A percentile compares a stretch with the other conserved stretches of the same genome.
Conservation (phyloP, 2,113 vertebrate genomes). For the Sceloporus tristichus region DNA sequence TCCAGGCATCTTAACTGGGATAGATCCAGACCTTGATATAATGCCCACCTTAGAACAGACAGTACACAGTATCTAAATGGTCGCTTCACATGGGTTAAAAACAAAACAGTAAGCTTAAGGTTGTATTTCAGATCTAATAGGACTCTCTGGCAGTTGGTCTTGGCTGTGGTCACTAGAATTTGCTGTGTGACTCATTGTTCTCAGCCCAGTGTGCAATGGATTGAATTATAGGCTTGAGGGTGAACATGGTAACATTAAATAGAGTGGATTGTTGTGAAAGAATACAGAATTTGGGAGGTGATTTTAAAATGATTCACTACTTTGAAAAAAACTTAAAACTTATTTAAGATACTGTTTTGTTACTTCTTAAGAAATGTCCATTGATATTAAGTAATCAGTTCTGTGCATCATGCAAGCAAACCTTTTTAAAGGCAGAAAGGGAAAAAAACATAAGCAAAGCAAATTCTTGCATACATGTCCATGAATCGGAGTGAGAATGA, state of each 20-base stretch:
- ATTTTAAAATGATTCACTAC: slow-evolving; percentile 12
- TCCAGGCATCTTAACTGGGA: not conserved
- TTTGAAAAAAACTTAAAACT: slow-evolving; percentile 17
- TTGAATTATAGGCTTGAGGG: not conserved
- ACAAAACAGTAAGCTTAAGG: not conserved
- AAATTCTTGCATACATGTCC: not conserved
- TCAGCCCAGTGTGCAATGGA: not conserved
- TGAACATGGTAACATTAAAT: not conserved
- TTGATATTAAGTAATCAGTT: slow-evolving; percentile 54
- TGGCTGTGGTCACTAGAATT: not conserved
- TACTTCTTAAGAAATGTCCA: slow-evolving; percentile 16
- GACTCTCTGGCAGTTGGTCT: not conserved
- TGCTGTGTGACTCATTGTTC: not conserved
- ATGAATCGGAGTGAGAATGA: slow-evolving; percentile 48
- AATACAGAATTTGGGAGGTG: slow-evolving; percentile 31
- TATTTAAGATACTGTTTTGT: slow-evolving; percentile 12
- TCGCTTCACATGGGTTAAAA: not conserved
- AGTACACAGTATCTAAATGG: not conserved
- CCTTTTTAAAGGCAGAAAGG: slow-evolving; percentile 33
- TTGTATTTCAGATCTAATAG: not conserved
- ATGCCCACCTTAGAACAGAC: not conserved
- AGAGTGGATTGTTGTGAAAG: not conserved
- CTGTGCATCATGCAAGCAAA: slow-evolving; percentile 41
- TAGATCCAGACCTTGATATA: not conserved
- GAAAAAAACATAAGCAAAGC: slow-evolving; percentile 26